A percentile compares a stretch with the other conserved stretches of the same genome.
These are phyloP conservation scores for Neoniphon sammara DNA, from an alignment of 2,797 vertebrate genomes.

Conservation along the genomic window DNA sequence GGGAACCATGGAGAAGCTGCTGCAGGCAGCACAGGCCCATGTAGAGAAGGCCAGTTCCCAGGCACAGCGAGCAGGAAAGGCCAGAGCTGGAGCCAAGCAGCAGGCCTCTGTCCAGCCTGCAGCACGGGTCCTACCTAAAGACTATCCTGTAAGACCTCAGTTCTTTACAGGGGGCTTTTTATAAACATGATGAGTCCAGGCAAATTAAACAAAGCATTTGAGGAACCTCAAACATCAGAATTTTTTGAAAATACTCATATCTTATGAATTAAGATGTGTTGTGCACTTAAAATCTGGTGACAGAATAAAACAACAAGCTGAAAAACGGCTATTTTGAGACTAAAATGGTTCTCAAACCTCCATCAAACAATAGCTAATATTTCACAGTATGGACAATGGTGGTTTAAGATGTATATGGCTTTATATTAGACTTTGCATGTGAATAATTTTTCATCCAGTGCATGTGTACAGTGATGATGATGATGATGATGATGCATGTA, in stretches of 20 bases:
- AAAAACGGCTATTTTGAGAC: neutral
- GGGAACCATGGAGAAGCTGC: constrained; percentile 90
- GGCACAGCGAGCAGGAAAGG: constrained; percentile 79
- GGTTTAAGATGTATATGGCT: neutral
- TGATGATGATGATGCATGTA: neutral
- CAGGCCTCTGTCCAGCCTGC: constrained; percentile 73
- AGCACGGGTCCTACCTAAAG: constrained; percentile 84
- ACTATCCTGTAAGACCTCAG: constrained; percentile 89
- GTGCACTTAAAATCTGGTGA: too few species aligned
- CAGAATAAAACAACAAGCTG: too few species aligned
- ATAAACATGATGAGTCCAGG: neutral
- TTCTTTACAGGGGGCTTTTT: neutral
- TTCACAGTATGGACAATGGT: neutral
- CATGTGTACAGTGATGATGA: neutral
- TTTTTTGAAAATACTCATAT: neutral
- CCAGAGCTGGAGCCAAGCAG: constrained; percentile 80
- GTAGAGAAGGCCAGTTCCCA: constrained; percentile 84
- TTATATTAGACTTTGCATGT: neutral
- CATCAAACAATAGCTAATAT: neutral
- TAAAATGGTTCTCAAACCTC: neutral
- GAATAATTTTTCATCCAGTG: neutral
- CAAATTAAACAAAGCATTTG: too few species aligned
- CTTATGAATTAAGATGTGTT: neutral
- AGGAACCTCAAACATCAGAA: too few species aligned
- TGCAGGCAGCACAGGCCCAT: constrained; percentile 85